Conservation (phyloP, 2,888 invertebrate species). For the Lepidonotus clava region DNA sequence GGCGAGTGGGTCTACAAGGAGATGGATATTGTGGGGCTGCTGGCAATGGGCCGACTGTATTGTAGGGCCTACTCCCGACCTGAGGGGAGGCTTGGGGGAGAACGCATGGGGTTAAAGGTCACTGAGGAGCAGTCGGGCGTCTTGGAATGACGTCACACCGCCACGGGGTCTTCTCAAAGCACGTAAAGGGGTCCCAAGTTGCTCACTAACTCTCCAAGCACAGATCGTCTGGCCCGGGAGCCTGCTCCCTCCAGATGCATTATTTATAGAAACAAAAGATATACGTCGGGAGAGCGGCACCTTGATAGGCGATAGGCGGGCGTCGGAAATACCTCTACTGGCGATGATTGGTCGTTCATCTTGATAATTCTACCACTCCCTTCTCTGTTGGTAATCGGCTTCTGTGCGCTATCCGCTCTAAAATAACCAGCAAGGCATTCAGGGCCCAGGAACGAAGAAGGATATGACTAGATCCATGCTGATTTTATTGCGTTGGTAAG, state of each 20-base stretch:
- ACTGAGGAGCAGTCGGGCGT: background rate
- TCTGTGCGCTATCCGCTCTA: no score
- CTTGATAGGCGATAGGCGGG: background rate
- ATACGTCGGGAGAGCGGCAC: conserved; percentile 5
- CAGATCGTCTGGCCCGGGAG: background rate
- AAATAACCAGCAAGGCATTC: no score
- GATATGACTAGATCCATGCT: no score
- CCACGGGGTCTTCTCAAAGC: background rate
- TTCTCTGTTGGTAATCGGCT: no score
- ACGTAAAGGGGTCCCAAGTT: background rate
- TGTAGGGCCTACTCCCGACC: no score
- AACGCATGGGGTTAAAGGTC: background rate
- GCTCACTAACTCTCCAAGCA: conserved; percentile 1
- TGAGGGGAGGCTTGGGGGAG: background rate
- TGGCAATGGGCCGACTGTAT: background rate
- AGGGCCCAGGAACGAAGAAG: no score
- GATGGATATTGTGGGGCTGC: conserved; percentile 8
- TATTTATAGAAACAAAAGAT: conserved; percentile 23
- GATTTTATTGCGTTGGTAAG: background rate
- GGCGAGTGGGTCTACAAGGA: background rate
- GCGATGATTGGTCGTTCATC: background rate
- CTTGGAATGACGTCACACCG: background rate
- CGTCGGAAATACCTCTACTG: background rate
- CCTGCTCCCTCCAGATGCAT: background rate
- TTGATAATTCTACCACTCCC: no score